Evolutionary conservation across 2,888 invertebrate species (phyloP), one percentile per base, ranked within the genome.

Genomic region (Acanthoscelides obtectus): DNA sequence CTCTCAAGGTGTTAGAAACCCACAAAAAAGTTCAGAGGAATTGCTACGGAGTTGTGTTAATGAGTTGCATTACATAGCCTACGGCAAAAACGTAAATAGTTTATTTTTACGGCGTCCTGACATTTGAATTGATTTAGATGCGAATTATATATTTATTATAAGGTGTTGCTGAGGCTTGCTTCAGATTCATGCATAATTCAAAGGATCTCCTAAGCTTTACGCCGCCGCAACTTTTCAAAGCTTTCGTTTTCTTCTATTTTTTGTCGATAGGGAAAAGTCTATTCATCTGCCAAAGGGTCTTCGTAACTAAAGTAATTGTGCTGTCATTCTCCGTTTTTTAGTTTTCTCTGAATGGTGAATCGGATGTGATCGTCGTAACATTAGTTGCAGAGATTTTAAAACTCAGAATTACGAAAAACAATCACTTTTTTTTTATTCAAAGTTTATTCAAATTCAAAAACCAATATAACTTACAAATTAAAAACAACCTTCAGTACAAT

Each of bases 71-170:
- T n/a, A n/a, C n/a, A n/a, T n/a, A n/a, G n/a, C n/a, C n/a, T n/a
- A n/a, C n/a, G n/a, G n/a, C n/a, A n/a, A 12, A 45, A 45, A 45
- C 45, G 45, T 45, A 45, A 45, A 45, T 45, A 45, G 45, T 45
- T 1, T 1, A n/a, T 64, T 69, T 69, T 64, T 69, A 12, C 22
- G 8, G 22, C 20, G 20, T 4, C 21, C 63, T 22, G 69, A 69
- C 69, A 69, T 22, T 69, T 69, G 64, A 64, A 69, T 69, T 69
- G 69, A 64, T 22, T 69, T 22, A 22, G 22, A 69, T 64, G 64
- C 21, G 69, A 45, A 45, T 45, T 45, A 45, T 45, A 45, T 45
- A 45, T 45, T 45, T 45, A 45, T 45, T 45, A 45, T 45, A 45
- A 45, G 45, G 45, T 45, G 45, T 45, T 45, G 17, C 45, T 45